Evolutionary conservation across 2,113 vertebrate species (phyloP), one percentile per base, ranked within the genome.

Genomic region (Hippocampus zosterae): DNA sequence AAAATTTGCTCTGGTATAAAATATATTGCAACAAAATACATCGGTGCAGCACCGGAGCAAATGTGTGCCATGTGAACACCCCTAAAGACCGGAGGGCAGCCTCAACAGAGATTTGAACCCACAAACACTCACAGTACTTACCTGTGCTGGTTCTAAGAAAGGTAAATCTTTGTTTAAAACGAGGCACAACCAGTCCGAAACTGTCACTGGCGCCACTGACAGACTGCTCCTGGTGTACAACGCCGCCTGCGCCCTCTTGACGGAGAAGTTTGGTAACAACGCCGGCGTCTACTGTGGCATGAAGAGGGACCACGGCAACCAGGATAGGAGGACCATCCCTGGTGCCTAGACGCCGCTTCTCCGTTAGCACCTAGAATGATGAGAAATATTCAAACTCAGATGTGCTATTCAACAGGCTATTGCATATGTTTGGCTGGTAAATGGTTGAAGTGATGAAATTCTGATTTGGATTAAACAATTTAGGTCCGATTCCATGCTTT

Each of bases 281-380:
- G 0, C 33, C 79, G 1, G 87, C 79, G 2, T 89, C 88, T 0
- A 86, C 89, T 13, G 60, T 68, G 4, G 81, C 65, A 41, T 98
- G 96, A 65, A 99, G 91, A 0, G 91, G 85, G 55, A 98, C 88
- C 74, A 96, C 89, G 0, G 84, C 91, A 72, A 98, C 95, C 41
- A 98, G 89, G 84, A 96, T 96, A 0, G 97, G 96, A 1, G 97
- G 95, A 0, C 96, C 96, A 0, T 96, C 95, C 74, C 89, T 91
- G 86, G 91, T 93, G 76, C 97, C 97, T 3, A 99, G 84, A 23
- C 88, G 92, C 3, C 97, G 91, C 86, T 98, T 99, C 86, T 97
- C 96, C 0, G 91, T 92, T 74, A 99, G 77, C 72, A 98, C 94
- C 97, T 99, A 63, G 0, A 27, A n/a, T 19, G 2, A 67, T 0